A percentile compares a stretch with the other conserved stretches of the same genome.
phyloP scores from a whole-genome alignment of 92 coral and sea anemone genomes.

The Virgularia gustaviana region DNA sequence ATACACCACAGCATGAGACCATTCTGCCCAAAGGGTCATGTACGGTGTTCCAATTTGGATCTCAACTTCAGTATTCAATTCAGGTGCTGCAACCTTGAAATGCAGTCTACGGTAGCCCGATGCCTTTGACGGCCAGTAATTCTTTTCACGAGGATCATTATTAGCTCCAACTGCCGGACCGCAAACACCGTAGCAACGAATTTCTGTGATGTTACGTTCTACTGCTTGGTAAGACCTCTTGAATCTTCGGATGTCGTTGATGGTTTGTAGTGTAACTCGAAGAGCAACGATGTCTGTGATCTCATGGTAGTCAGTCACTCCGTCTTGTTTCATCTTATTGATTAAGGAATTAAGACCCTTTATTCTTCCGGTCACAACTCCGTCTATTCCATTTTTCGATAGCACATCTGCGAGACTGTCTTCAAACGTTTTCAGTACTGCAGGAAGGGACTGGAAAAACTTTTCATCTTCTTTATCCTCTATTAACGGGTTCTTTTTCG shows the following conservation, averaged over 20 bases:
- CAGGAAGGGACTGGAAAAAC: constrained; percentile 26
- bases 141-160: constrained; percentile 21
- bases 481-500: background rate
- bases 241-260: constrained; percentile 23
- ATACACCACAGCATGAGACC: constrained; percentile 43
- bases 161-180: constrained; percentile 33
- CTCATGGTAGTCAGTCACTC: constrained; percentile 18
- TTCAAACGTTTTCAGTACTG: constrained; percentile 1
- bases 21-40: constrained; percentile 57
- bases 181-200: constrained; percentile 46
- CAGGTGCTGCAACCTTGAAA: constrained; percentile 30
- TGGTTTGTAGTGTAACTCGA: constrained; percentile 28
- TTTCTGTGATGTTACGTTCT: constrained; percentile 13
- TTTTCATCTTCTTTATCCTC: background rate
- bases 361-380: constrained; percentile 40
- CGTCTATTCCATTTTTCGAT: background rate
- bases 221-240: background rate
- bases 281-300: constrained; percentile 34
- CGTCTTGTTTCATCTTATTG: constrained; percentile 22
- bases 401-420: constrained; percentile 1
- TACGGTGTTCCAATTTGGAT: constrained; percentile 48
- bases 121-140: constrained; percentile 44
- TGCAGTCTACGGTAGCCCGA: constrained; percentile 49
- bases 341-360: constrained; percentile 19
- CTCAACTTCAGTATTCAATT: constrained; percentile 27